These are phyloP conservation scores for Sebastes melanostomus DNA, from an alignment of 2,797 vertebrate species.

Conservation along the genomic window DNA sequence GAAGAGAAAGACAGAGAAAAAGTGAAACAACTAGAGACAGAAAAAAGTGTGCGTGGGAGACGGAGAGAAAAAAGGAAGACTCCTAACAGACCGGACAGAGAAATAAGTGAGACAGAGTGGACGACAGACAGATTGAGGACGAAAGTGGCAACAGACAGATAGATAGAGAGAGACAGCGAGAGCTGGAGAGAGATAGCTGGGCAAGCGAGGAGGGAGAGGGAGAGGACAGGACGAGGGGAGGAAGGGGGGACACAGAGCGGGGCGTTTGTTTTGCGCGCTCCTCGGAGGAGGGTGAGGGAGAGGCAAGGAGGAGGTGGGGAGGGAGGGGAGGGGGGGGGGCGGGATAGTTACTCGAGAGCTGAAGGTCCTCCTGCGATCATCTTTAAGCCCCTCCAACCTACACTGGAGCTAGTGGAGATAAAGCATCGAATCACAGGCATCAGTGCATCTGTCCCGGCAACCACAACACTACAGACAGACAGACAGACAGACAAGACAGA, in stretches of 20 bases:
- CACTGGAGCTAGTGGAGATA: constrained; percentile 99
- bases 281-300: constrained; percentile 81
- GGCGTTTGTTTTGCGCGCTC: constrained; percentile 72
- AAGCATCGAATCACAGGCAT: constrained; percentile 88
- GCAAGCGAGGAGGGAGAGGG: constrained; percentile 41
- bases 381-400: constrained; percentile 99
- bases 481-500: constrained; percentile 33
- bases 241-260: constrained; percentile 45
- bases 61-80: constrained; percentile 10
- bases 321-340: constrained; percentile 63
- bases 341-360: constrained; percentile 99
- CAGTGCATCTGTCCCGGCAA: constrained; percentile 83
- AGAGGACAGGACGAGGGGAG: not conserved
- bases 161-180: constrained; percentile 40
- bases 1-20: constrained; percentile 23
- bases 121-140: constrained; percentile 34
- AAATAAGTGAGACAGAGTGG: constrained; percentile 50
- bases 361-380: constrained; percentile 99
- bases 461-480: constrained; percentile 83
- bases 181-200: constrained; percentile 45
- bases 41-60: constrained; percentile 36
- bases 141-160: constrained; percentile 33
- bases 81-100: constrained; percentile 53
- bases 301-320: constrained; percentile 79
- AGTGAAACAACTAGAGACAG: constrained; percentile 28